Base-by-base conservation (phyloP, 1,140 invertebrate genomes). In the Acyrthosiphon pisum region DNA sequence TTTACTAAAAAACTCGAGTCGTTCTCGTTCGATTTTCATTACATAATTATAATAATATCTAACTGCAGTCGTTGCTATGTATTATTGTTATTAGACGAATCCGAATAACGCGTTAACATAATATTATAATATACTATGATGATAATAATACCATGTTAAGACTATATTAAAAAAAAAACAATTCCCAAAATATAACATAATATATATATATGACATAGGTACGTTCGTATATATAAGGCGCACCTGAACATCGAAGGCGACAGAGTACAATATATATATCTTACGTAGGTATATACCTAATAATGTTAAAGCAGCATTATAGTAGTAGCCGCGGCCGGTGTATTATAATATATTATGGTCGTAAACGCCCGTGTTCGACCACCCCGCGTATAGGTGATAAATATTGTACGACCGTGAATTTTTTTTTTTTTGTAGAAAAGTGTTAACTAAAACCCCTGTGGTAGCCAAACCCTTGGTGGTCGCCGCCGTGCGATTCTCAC, bases 341-440 rank as follows among this genome's bases (percentile, higher is more conserved):
- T 81, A 35, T 41, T 26, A 41, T 89, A 46, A 46, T 26, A 22
- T 46, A 53, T 81, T 81, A 81, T 23, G 76, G n/a, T 92, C 22
- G 76, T 92, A 92, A 92, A 92, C 91, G 91, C 68, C 76, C 46
- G 46, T 92, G 60, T 92, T 81, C 91, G 91, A 92, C 91, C 91
- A 92, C 91, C 91, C 91, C 76, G 76, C 46, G 76, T 81, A 76
- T 30, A 56, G 76, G 81, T 93, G 91, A 93, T 93, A 84, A 93
- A 93, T 84, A 84, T 93, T 53, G 81, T 81, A 50, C 22, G 22
- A n/a, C n/a, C n/a, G 46, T 83, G 56, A 37, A 84, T 93, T 93
- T 86, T 93, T 86, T 86, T 48, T 91, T 92, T 93, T 50, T 93
- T 86, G 91, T 41, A 3, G 81, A 86, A 93, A 93, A 93, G 91